Evolutionary conservation across 1,140 invertebrate species (phyloP), one percentile per base, ranked within the genome.

Genomic region (Zeugodacus cucurbitae): DNA sequence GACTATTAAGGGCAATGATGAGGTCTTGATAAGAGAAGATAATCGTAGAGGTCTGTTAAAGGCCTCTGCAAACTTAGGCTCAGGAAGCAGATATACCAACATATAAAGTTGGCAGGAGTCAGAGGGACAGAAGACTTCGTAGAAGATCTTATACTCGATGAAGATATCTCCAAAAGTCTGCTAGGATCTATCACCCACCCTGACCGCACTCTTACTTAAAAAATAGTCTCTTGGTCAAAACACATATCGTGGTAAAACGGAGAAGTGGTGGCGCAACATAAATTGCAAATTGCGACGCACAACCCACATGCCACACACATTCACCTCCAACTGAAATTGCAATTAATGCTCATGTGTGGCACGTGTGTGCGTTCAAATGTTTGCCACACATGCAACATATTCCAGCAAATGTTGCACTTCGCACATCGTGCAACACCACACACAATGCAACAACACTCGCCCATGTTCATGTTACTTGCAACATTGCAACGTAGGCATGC

Each of bases 301-400:
- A 67, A 67, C 64, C 64, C 64, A 67, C 64, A 67, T 29, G 32
- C 64, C 37, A n/a, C 37, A 37, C 70, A 74, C 70, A 37, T 34
- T 2, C 34, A 11, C 37, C 7, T 41, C 7, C 26, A 74, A 29
- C 67, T 41, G 20, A 29, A 41, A 74, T 67, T 10, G 29, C 62
- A 64, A 67, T 32, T 32, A 14, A 74, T 74, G 34, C 34, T n/a
- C n/a, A 74, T 41, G 4, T 74, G 22, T 44, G 48, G 48, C 48
- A 54, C 48, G 48, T 54, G 32, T 41, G 37, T 41, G 34, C 37
- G 67, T 74, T 14, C 14, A 74, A 74, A 74, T 74, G 34, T 44
- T 41, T 74, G 70, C 37, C 70, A 20, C 70, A 20, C 70, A 74
- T 74, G 70, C 37, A 74, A 74, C 37, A 74, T 34, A 74, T 74